Percentiles rank a stretch among this genome's conserved stretches.
Evolutionary conservation across 2,888 invertebrate species (phyloP).

Genomic region (Tridacna crocea): DNA sequence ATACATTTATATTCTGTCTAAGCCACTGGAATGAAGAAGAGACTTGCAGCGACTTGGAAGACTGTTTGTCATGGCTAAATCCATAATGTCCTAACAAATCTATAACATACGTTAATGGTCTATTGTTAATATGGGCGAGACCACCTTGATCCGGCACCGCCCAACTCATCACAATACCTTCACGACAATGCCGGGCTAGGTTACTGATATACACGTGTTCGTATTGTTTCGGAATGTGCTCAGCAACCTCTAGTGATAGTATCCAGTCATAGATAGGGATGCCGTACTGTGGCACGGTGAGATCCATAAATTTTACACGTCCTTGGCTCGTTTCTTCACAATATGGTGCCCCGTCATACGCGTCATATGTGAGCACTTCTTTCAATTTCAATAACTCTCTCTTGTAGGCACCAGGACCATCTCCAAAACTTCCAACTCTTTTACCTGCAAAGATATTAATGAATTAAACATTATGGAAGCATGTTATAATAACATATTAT

Average conservation of each 20-base stretch:
- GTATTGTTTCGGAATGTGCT: conserved; percentile 66
- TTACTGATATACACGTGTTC: conserved; percentile 66
- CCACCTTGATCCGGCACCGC: conserved; percentile 66
- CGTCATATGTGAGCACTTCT: conserved; percentile 56
- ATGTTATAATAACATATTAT: too few relatives aligned
- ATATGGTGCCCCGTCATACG: conserved; percentile 69
- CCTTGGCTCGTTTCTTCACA: conserved; percentile 64
- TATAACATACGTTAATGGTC: conserved; percentile 52
- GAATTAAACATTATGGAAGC: too few relatives aligned
- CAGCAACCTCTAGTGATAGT: conserved; percentile 67
- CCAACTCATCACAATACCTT: conserved; percentile 68
- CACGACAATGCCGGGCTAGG: conserved; percentile 59
- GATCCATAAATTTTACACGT: conserved; percentile 63
- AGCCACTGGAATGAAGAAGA: conserved; percentile 57
- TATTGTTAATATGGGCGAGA: conserved; percentile 62
- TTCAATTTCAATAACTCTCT: conserved; percentile 49
- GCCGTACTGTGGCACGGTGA: conserved; percentile 68
- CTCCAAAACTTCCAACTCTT: conserved; percentile 67
- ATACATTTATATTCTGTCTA: conserved; percentile 58
- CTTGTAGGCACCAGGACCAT: conserved; percentile 69
- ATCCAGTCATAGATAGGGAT: conserved; percentile 68
- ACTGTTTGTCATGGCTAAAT: conserved; percentile 42
- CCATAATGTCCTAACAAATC: conserved; percentile 48
- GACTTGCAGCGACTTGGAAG: conserved; percentile 39
- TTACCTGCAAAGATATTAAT: conserved; percentile 42